Percentiles rank a stretch among this genome's conserved stretches.
Evolutionary conservation across 2,888 invertebrate species (phyloP).

Genomic region (Pollenia amentaria): DNA sequence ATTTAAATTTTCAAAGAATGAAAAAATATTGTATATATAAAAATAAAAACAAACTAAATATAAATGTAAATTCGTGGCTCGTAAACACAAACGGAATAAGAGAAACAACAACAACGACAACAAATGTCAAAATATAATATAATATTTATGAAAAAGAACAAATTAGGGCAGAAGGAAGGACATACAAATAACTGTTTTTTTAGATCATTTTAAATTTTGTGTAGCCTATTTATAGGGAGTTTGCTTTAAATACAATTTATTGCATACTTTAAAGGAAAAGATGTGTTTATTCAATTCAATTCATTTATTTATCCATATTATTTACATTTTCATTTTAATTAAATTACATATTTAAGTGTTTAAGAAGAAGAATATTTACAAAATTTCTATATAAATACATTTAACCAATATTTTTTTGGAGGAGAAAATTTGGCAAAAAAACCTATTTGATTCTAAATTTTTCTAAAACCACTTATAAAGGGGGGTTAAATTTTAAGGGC

Average conservation of each 20-base stretch:
- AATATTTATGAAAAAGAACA: not conserved
- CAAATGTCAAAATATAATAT: not conserved
- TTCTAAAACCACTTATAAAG: no score
- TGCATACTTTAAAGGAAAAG: not conserved
- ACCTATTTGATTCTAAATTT: no score
- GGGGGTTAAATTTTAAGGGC: no score
- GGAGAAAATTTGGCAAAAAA: no score
- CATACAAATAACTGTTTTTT: not conserved
- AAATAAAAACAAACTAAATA: conserved; percentile 24
- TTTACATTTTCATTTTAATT: no score
- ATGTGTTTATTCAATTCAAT: no score
- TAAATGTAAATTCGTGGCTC: conserved; percentile 42
- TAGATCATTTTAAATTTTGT: not conserved
- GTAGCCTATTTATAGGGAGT: not conserved
- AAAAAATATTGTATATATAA: not conserved
- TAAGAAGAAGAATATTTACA: no score
- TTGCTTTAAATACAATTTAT: not conserved
- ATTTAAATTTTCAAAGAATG: conserved; percentile 32
- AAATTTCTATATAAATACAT: no score
- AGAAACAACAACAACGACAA: not conserved
- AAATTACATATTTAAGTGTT: no score
- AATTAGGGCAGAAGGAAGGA: not conserved
- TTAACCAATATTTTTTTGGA: no score
- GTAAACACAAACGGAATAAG: not conserved
- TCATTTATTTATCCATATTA: no score